phyloP scores from a whole-genome alignment of 2,113 vertebrate species.

The Typhlomys cinereus region DNA sequence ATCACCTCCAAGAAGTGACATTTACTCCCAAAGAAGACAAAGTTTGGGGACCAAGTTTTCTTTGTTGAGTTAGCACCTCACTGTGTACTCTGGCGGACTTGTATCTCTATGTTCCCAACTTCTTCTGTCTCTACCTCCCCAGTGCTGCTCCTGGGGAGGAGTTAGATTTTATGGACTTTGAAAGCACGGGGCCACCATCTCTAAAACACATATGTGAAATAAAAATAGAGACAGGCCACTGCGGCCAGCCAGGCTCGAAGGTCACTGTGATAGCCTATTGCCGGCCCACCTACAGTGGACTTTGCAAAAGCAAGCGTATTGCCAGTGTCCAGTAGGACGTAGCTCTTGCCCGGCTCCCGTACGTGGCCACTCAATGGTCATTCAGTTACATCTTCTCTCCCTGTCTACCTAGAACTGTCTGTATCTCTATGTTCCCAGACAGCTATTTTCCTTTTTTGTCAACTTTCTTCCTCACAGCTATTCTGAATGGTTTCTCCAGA shows the following conservation, averaged over 20 bases:
- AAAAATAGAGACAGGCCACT: background rate
- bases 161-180: background rate
- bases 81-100: background rate
- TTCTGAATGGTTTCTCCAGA: background rate
- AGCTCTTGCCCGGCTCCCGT: fast-evolving
- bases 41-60: background rate
- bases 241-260: background rate
- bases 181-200: background rate
- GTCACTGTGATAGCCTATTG: background rate
- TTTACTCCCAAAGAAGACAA: background rate
- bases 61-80: background rate
- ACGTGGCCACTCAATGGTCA: background rate
- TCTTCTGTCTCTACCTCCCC: background rate
- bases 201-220: fast-evolving
- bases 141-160: background rate
- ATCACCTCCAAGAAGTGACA: background rate
- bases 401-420: background rate
- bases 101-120: no score
- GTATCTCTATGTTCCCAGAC: background rate
- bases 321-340: background rate
- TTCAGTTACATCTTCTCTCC: background rate
- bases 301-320: background rate
- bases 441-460: background rate
- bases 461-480: background rate
- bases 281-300: fast-evolving